Evolutionary conservation across 2,888 invertebrate species (phyloP), one percentile per base, ranked within the genome.

Genomic region (Sinelater perroti): DNA sequence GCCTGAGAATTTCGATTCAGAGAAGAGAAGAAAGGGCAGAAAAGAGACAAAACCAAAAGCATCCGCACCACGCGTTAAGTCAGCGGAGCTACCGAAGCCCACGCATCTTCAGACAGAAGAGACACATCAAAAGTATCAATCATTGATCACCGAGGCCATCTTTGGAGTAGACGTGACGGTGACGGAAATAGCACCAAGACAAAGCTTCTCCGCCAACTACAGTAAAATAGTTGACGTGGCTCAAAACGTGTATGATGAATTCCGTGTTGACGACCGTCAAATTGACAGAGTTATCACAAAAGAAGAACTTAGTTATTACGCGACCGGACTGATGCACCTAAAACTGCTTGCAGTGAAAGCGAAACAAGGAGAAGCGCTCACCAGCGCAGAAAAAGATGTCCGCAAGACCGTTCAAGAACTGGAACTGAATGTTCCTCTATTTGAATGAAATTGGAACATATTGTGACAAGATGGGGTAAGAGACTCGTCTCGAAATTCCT

Each of bases 401-500:
- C 62, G 66, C 47, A 70, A 70, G 50, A 33, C 51, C 14, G 67
- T 69, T 21, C 72, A 72, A 46, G 52, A 72, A 3, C 70, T 70
- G 1, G 71, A 72, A 35, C 70, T 71, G n/a, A 1, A 1, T 71
- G 5, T 66, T 50, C 33, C 56, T 65, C 45, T 60, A 65, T 56
- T 56, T 67, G 16, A 17, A 28, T 4, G 59, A 69, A 36, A 69
- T 71, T 7, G 71, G 71, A 10, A 62, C 54, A 6, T 64, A 62
- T 28, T 63, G 52, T 1, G 68, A 72, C 57, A 65, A 67, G 46
- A 70, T 71, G 70, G 70, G 70, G 4, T 71, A 70, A 44, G 67
- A 67, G 24, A 72, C 69, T 1, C 3, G 35, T n/a, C 62, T 63
- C 0, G 30, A 64, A n/a, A 38, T 66, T 3, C 71, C 71, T 3